Evolutionary conservation across 2,113 vertebrate genomes (phyloP), one percentile per base, ranked within the genome.

Genomic region (Lophochroa leadbeateri): DNA sequence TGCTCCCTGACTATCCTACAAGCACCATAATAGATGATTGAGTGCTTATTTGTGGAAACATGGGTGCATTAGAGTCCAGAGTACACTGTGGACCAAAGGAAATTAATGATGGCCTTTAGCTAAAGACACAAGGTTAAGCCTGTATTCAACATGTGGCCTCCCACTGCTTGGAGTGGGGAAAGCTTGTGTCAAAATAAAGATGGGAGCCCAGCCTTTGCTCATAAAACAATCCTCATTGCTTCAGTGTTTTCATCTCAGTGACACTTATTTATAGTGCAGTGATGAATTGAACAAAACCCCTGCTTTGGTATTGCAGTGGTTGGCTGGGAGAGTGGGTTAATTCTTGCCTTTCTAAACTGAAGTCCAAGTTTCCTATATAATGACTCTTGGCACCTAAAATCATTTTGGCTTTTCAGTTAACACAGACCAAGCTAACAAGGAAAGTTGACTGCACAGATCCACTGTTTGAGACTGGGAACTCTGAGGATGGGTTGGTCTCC

Each of bases 361-460:
- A 90, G 29, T 64, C 14, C 1, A 17, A 47, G 20, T 47, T 72
- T 44, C 39, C 17, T 9, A 0, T n/a, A 3, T 24, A 21, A 11
- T 31, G 24, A 7, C 28, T 35, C n/a, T 18, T 74, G 37, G 29
- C 35, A 65, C 33, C 43, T 24, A 9, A 24, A 24, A 21, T 37
- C 1, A 1, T 72, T 91, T 68, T 50, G 74, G 21, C 57, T 75
- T 87, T 64, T 49, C 31, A 21, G 11, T 65, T 64, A 52, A 41
- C 7, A 1, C 0, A 18, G n/a, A 70, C 13, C 10, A 35, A 33
- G 13, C 29, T 19, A 4, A 9, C 5, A n/a, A 49, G 65, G 37
- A 24, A 44, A 50, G 18, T 47, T 24, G 65, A 10, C 7, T 2
- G 5, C 1, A 1, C 39, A 41, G 46, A 72, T 55, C 46, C 37